phyloP scores from a whole-genome alignment of 1,140 invertebrate species.

The Heterodera schachtii region DNA sequence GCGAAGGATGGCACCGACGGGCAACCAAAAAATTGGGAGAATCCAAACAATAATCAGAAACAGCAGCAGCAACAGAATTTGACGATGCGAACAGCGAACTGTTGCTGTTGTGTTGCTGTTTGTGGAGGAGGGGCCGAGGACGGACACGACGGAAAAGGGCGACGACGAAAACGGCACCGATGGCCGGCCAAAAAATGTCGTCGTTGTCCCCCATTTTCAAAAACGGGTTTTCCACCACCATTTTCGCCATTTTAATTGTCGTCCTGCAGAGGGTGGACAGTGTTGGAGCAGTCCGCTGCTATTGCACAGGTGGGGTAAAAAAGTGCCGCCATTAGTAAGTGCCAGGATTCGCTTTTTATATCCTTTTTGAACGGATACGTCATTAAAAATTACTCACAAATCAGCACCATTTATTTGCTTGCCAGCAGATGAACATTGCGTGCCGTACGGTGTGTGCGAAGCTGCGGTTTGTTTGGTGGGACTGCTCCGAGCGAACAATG shows the following conservation, averaged over 20 bases:
- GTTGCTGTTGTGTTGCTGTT: neutral
- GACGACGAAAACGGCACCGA: no score
- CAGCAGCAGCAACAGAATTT: neutral
- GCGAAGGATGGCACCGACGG: no score
- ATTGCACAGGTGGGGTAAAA: slow-evolving; percentile 37
- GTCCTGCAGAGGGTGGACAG: neutral
- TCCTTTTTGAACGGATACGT: neutral
- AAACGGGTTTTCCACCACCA: neutral
- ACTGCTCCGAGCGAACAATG: slow-evolving; percentile 33
- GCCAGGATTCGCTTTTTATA: neutral
- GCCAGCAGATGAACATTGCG: slow-evolving; percentile 34
- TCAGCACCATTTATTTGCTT: neutral
- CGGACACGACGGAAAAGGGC: no score
- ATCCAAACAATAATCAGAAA: neutral
- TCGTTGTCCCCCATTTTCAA: no score
- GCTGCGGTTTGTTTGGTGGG: slow-evolving; percentile 37
- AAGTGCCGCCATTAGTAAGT: no score
- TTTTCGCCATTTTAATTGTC: slow-evolving; percentile 24
- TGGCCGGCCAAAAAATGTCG: no score
- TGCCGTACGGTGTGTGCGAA: slow-evolving; percentile 42
- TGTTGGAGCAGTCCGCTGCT: slow-evolving; percentile 36
- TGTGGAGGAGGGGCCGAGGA: neutral
- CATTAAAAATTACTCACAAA: neutral
- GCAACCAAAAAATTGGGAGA: no score
- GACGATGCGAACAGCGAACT: no score